These are phyloP conservation scores for Apodemus speciosus DNA, from an alignment of 2,113 vertebrate genomes.

Conservation along the genomic window DNA sequence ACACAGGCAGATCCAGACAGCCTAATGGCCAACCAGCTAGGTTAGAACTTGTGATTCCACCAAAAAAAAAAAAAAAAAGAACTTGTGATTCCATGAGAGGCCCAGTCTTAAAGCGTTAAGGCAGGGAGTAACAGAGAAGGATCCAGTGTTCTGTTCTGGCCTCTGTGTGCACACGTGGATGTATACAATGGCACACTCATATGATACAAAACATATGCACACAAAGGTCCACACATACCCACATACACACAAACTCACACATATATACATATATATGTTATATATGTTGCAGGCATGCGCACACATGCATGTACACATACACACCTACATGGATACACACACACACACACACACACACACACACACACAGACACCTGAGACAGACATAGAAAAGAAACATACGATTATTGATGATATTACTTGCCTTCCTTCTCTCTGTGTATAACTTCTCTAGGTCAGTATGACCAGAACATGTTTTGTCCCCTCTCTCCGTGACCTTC, in stretches of 20 bases:
- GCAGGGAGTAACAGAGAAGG: not conserved
- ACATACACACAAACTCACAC: not conserved
- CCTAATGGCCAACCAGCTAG: not conserved
- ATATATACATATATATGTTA: not conserved
- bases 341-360: too few relatives aligned
- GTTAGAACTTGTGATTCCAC: not conserved
- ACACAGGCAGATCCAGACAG: not conserved
- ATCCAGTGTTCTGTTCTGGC: not conserved
- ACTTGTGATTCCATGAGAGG: not conserved
- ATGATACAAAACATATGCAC: not conserved
- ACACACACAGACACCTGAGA: not conserved
- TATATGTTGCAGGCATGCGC: too few relatives aligned
- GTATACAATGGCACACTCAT: not conserved
- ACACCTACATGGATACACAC: too few relatives aligned
- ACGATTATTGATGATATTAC: not conserved
- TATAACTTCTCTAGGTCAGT: conserved; percentile 50
- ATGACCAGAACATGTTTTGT: conserved; percentile 61
- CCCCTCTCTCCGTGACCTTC: conserved; percentile 63
- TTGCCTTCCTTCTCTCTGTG: not conserved
- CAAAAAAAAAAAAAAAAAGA: too few relatives aligned
- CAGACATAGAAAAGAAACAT: conserved; percentile 32
- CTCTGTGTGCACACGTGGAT: not conserved
- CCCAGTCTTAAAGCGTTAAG: not conserved
- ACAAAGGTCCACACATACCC: not conserved
- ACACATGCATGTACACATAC: too few relatives aligned